phyloP scores from a whole-genome alignment of 2,888 invertebrate genomes.

The Tinea trinotella region DNA sequence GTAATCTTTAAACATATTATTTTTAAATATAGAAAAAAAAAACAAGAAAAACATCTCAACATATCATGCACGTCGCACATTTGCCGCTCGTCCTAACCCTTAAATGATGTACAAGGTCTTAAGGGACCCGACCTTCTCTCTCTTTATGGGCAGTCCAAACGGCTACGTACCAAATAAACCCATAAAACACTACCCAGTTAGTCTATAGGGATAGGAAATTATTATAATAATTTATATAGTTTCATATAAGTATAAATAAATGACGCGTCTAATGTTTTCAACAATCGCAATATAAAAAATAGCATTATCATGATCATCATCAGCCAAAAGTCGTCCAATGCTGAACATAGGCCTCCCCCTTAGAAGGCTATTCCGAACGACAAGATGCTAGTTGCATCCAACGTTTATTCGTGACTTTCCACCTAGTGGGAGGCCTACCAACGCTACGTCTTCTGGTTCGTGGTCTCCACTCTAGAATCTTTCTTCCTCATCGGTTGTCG shows the following conservation, averaged over 20 bases:
- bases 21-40: constrained; percentile 3
- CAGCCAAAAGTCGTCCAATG: too few species aligned
- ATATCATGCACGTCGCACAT: constrained; percentile 14
- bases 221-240: not conserved
- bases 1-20: not conserved
- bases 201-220: not conserved
- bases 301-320: too few species aligned
- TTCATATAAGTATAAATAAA: not conserved
- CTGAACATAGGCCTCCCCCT: too few species aligned
- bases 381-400: too few species aligned
- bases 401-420: too few species aligned
- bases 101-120: constrained; percentile 31
- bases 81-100: constrained; percentile 20
- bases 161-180: not conserved
- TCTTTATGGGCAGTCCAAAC: constrained; percentile 7
- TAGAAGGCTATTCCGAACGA: too few species aligned
- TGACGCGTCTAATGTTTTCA: constrained; percentile 25
- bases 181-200: not conserved
- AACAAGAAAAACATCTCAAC: constrained; percentile 13
- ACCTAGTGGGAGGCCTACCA: too few species aligned
- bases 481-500: too few species aligned
- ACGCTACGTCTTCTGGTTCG: too few species aligned
- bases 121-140: constrained; percentile 24
- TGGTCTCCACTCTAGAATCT: too few species aligned
- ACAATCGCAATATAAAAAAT: constrained; percentile 25